These are phyloP conservation scores for Pantala flavescens DNA, from an alignment of 1,140 invertebrate genomes.

Conservation along the genomic window DNA sequence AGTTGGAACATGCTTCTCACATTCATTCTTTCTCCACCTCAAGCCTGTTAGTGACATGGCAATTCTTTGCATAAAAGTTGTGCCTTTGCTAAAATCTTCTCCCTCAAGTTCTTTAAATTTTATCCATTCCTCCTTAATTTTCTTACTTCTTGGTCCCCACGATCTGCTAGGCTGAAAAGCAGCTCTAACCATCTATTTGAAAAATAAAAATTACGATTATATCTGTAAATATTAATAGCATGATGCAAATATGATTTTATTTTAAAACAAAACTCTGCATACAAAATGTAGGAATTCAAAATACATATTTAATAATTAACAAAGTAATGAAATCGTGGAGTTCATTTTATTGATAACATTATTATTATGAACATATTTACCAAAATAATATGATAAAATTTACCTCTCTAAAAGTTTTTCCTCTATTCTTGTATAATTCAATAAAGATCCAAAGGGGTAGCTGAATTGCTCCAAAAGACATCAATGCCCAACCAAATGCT, in stretches of 20 bases:
- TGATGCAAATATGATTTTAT: too few species aligned
- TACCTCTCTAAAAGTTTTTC: constrained; percentile 23
- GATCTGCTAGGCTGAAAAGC: constrained; percentile 39
- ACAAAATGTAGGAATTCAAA: too few species aligned
- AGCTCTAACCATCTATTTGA: constrained; percentile 38
- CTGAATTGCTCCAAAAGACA: constrained; percentile 42
- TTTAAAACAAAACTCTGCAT: too few species aligned
- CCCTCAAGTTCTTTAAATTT: constrained; percentile 38
- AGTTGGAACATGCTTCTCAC: too few species aligned
- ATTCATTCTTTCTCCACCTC: too few species aligned
- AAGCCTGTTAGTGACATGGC: neutral
- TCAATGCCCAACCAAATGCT: constrained; percentile 40
- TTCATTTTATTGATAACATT: too few species aligned
- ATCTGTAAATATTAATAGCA: neutral
- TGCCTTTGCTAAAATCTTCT: constrained; percentile 16
- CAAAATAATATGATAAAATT: neutral
- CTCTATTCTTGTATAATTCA: constrained; percentile 24
- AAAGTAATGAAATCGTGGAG: too few species aligned
- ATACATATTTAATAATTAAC: too few species aligned
- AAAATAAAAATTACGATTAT: constrained; percentile 15
- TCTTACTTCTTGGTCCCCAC: constrained; percentile 48
- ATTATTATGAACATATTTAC: too few species aligned
- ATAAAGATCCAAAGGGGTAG: constrained; percentile 43
- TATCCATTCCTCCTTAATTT: constrained; percentile 42
- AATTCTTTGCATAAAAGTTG: neutral